phyloP scores from a whole-genome alignment of 2,888 invertebrate species.

The Chaetoderma sp. region DNA sequence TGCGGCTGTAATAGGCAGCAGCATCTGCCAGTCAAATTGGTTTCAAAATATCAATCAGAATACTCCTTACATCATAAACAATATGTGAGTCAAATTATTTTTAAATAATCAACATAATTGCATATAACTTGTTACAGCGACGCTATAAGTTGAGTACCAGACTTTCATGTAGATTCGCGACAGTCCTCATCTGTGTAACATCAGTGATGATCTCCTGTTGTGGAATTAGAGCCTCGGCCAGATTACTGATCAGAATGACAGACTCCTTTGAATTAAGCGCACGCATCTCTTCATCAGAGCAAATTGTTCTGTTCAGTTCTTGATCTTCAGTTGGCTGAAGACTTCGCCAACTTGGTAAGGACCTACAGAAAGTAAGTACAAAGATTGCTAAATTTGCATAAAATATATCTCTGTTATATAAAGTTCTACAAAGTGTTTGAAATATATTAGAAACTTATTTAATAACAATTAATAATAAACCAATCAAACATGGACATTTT shows the following conservation, averaged over 20 bases:
- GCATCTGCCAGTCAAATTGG: no score
- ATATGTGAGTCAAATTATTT: no score
- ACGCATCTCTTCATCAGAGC: constrained; percentile 83
- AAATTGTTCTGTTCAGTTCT: constrained; percentile 66
- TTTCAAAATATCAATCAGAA: no score
- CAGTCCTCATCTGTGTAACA: constrained; percentile 82
- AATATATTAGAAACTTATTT: constrained; percentile 56
- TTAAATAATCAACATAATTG: no score
- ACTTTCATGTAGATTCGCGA: constrained; percentile 92
- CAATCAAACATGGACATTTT: no score
- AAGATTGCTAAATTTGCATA: not conserved
- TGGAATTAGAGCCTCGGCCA: constrained; percentile 88
- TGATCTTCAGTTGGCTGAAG: constrained; percentile 62
- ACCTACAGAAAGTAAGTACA: constrained; percentile 51
- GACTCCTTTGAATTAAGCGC: constrained; percentile 88
- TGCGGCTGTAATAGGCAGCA: no score
- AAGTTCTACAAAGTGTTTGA: no score
- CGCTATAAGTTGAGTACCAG: no score
- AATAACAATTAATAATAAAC: no score
- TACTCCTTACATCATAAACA: no score
- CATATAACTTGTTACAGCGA: no score
- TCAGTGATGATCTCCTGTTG: constrained; percentile 89
- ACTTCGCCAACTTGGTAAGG: constrained; percentile 77
- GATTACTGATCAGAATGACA: constrained; percentile 90
- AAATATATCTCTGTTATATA: not conserved